A percentile compares a stretch with the other conserved stretches of the same genome.
phyloP scores from a whole-genome alignment of 2,113 vertebrate species.

The Regulus satrapa region DNA sequence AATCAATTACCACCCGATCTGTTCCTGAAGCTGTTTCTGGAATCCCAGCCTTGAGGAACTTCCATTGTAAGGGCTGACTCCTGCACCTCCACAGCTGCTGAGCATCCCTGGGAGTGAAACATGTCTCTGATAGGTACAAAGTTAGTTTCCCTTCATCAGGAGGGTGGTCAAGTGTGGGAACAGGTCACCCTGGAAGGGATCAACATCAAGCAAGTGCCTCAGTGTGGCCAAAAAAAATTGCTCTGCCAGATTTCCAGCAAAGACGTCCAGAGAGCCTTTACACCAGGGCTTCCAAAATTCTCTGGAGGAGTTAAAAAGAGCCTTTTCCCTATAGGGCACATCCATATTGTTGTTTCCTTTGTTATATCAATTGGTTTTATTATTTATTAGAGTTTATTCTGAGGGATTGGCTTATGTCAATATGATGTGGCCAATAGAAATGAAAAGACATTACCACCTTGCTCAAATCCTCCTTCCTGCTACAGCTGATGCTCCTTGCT shows the following conservation, averaged over 20 bases:
- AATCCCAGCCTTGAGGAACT: not conserved
- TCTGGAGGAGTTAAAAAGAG: not conserved
- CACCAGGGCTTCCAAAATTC: not conserved
- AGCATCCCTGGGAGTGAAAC: not conserved
- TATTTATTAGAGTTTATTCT: not conserved
- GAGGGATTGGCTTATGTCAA: not conserved
- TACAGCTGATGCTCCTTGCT: not conserved
- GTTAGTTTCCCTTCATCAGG: not conserved
- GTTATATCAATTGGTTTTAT: not conserved
- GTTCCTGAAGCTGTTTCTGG: not conserved
- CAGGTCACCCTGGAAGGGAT: accelerated
- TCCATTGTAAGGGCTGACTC: not conserved
- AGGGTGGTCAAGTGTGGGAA: not conserved
- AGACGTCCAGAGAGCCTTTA: not conserved
- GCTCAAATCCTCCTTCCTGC: not conserved
- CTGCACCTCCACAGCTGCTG: not conserved
- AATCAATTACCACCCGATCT: not conserved
- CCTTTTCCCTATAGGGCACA: not conserved
- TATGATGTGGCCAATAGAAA: not conserved
- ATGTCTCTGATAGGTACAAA: not conserved
- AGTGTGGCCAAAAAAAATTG: not conserved
- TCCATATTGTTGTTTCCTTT: not conserved
- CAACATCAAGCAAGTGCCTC: not conserved
- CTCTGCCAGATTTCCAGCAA: not conserved
- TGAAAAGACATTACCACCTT: not conserved